phyloP scores from a whole-genome alignment of 35 echinoderm and acorn worm genomes.

The Chiridota heheva region DNA sequence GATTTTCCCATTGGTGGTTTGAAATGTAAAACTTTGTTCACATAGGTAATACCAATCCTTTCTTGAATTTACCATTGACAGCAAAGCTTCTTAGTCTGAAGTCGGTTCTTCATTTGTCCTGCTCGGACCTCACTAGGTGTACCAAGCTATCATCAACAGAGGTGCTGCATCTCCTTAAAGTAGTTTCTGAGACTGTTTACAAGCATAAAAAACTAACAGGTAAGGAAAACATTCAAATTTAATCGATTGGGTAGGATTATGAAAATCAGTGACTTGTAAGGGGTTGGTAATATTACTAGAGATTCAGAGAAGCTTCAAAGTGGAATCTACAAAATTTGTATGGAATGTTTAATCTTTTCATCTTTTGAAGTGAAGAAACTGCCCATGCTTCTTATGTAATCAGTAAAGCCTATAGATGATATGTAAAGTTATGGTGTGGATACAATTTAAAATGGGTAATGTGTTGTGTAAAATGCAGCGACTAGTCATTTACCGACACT shows the following conservation, averaged over 20 bases:
- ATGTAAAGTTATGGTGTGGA: no score
- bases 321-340: neutral
- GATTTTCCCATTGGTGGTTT: no score
- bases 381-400: no score
- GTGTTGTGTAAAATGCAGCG: no score
- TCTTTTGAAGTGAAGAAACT: neutral
- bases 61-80: no score
- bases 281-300: neutral
- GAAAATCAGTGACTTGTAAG: neutral
- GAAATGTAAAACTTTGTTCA: no score
- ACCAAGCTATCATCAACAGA: slow-evolving; percentile 74
- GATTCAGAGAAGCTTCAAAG: neutral
- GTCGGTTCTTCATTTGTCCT: slow-evolving; percentile 67
- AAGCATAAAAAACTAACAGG: slow-evolving; percentile 66
- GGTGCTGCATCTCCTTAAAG: slow-evolving; percentile 44
- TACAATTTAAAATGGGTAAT: no score
- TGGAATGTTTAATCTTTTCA: neutral
- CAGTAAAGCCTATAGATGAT: no score
- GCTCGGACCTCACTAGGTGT: slow-evolving; percentile 62
- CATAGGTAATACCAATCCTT: no score
- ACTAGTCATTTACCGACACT: no score
- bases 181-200: slow-evolving; percentile 63
- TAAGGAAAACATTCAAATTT: slow-evolving; percentile 3
- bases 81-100: no score
- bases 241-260: neutral